These are phyloP conservation scores for Drosophila auraria DNA, from an alignment of 1,140 invertebrate genomes.

Conservation along the genomic window DNA sequence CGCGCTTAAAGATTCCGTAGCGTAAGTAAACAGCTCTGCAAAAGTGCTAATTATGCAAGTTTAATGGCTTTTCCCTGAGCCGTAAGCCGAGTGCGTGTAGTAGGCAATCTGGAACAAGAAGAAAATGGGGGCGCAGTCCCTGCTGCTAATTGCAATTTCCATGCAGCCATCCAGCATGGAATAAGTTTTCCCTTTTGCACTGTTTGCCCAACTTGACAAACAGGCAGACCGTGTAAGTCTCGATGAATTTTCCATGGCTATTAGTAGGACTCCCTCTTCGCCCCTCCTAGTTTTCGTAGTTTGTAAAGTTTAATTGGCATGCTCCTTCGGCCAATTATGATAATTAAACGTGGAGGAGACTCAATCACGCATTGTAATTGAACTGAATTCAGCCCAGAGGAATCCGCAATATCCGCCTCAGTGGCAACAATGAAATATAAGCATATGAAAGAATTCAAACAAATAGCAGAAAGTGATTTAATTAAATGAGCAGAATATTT, in stretches of 20 bases:
- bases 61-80: conserved; percentile 37
- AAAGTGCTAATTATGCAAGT: conserved; percentile 58
- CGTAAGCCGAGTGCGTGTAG: conserved; percentile 36
- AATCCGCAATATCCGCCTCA: conserved; percentile 21
- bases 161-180: conserved; percentile 28
- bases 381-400: conserved; percentile 17
- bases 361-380: conserved; percentile 34
- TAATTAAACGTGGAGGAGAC: conserved; percentile 55
- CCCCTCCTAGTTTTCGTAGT: conserved; percentile 21
- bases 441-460: conserved; percentile 21
- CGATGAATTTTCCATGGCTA: conserved; percentile 28
- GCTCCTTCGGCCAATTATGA: conserved; percentile 50
- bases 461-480: conserved; percentile 38
- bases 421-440: conserved; percentile 43
- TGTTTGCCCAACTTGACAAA: conserved; percentile 43
- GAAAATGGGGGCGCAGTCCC: conserved; percentile 8
- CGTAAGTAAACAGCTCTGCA: conserved; percentile 9
- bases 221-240: conserved; percentile 44
- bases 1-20: conserved; percentile 11
- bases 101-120: conserved; percentile 17
- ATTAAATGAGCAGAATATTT: conserved; percentile 62
- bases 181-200: conserved; percentile 45
- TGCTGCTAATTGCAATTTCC: conserved; percentile 60
- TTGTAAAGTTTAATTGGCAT: conserved; percentile 60
- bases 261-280: not conserved